Evolutionary conservation across 2,113 vertebrate species (phyloP), one percentile per base, ranked within the genome.

Genomic region (Scophthalmus maximus): DNA sequence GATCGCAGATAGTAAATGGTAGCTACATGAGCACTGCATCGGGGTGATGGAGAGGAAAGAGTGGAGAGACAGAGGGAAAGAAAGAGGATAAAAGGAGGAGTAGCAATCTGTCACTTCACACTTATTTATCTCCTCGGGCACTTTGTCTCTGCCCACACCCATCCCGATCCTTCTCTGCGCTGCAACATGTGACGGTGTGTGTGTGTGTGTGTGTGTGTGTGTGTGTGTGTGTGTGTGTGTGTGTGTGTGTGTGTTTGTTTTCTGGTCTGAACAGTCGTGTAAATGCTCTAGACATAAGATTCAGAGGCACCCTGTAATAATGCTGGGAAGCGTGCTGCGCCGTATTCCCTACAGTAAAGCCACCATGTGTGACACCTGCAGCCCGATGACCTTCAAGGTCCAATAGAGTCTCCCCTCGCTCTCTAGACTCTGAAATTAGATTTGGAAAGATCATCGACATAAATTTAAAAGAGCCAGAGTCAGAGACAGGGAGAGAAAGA

Each of bases 401-500:
- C 83, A 58, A 79, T 62, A 65, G 63, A 79, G 79, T 71, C 72
- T 20, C 63, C 51, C n/a, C 20, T 75, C 8, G 29, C 63, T 75
- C 79, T 58, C 77, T 38, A 63, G 76, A 68, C 78, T 78, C 78
- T 58, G 30, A 78, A 84, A 89, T 91, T 84, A 82, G 80, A 88
- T 89, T 83, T 72, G 58, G 53, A 80, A 87, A 88, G 80, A 91
- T 89, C 83, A 88, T 89, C 88, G 88, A 75, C 88, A 87, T 86
- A 83, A 86, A 89, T 89, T 87, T 78, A 65, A 87, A 87, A 84
- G 79, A 79, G 73, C 40, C 17, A 32, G 66, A 81, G 73, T 64
- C 62, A 32, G 64, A 60, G 68, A 80, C 12, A n/a, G 38, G 26
- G 64, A n/a, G 34, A n/a, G 53, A 34, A 34, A 34, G 64, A 17